Evolutionary conservation across 2,113 vertebrate species (phyloP), one percentile per base, ranked within the genome.

Genomic region (Phalacrocorax pelagicus): DNA sequence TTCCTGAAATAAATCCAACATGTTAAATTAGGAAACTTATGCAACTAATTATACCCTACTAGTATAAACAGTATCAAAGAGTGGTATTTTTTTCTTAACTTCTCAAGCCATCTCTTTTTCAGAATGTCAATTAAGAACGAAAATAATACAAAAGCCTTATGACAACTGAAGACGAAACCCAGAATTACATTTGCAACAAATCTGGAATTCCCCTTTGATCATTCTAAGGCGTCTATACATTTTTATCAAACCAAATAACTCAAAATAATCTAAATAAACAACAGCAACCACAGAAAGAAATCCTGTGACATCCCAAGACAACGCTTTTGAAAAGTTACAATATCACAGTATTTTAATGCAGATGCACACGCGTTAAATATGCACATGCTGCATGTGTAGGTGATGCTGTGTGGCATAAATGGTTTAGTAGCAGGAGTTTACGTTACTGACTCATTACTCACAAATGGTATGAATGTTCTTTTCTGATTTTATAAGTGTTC

Each of bases 351-450:
- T 52, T 75, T 84, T 54, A 51, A 55, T 16, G 51, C 29, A 75
- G 46, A 38, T 22, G 40, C 15, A 2, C 1, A 0, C 1, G 0
- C 3, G 30, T 85, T 81, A 75, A 81, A 47, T 44, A 63, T 30
- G 57, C 61, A 71, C 66, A 32, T 73, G 78, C n/a, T 91, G 65
- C 49, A 65, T 23, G 42, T 77, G 96, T 73, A 97, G 91, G 81
- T 87, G 86, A 94, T 38, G 49, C 65, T 75, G 75, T 67, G 69
- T 29, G 78, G 51, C 71, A 92, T 80, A 91, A 94, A 95, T 95
- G 89, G 89, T 97, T 96, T 71, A 90, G 89, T 49, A 94, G 70
- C 78, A 65, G 55, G 74, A 91, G 94, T 91, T 88, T 65, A 82
- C 79, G 66, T 77, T 95, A 87, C 85, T 93, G 88, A 86, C 86